These are phyloP conservation scores for Hozukius guyotensis DNA, from an alignment of 2,797 vertebrate genomes.

Conservation along the genomic window DNA sequence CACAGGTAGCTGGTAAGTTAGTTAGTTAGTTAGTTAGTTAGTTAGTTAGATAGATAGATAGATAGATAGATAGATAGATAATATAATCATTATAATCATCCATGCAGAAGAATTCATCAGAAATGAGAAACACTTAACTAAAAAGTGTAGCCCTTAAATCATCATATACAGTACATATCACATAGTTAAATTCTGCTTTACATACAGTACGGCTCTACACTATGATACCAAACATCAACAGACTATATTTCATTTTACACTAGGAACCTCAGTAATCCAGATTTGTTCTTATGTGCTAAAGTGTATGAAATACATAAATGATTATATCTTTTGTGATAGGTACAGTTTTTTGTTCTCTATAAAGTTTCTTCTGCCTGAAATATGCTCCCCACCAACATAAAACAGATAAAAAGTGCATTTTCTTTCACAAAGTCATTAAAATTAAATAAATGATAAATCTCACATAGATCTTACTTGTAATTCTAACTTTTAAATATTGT, in stretches of 20 bases:
- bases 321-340: background rate
- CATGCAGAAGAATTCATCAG: no score
- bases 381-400: background rate
- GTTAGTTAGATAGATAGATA: no score
- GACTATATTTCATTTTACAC: background rate
- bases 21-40: no score
- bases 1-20: no score
- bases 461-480: background rate
- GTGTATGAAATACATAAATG: background rate
- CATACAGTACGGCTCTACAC: background rate
- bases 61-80: no score
- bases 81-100: no score
- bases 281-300: background rate
- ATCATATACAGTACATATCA: no score
- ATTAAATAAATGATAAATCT: accelerated
- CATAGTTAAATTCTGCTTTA: background rate
- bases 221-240: no score
- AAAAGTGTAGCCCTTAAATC: no score
- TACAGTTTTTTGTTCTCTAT: background rate
- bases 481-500: accelerated
- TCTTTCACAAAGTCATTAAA: background rate
- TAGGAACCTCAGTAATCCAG: background rate
- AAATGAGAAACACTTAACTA: no score
- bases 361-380: no score
- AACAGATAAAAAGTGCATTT: background rate